A percentile compares a stretch with the other conserved stretches of the same genome.
These are phyloP conservation scores for Hesperophylax magnus DNA, from an alignment of 1,140 invertebrate species.

Conservation along the genomic window DNA sequence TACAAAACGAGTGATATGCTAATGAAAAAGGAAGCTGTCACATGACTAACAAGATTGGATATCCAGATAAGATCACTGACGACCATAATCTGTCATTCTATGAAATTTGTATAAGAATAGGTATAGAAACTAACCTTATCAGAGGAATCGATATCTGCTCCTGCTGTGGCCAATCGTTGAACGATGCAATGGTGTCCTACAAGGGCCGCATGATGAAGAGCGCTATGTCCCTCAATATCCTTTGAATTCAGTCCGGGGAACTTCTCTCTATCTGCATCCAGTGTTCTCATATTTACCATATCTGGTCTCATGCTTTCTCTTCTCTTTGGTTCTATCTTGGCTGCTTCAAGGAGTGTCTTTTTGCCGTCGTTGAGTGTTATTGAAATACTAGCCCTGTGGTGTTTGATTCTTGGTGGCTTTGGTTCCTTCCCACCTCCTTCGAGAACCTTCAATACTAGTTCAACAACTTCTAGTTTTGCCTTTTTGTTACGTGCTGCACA, in stretches of 20 bases:
- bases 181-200: constrained; percentile 82
- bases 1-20: no score
- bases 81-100: no score
- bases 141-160: constrained; percentile 76
- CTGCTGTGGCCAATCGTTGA: constrained; percentile 78
- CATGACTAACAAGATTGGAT: no score
- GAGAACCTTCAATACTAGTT: constrained; percentile 74
- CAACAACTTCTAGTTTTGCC: constrained; percentile 72
- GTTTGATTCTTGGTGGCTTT: neutral
- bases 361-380: constrained; percentile 2
- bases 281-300: neutral
- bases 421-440: constrained; percentile 62
- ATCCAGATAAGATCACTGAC: no score
- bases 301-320: neutral
- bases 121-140: constrained; percentile 66
- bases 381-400: constrained; percentile 29
- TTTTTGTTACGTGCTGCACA: constrained; percentile 79
- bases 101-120: no score
- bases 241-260: constrained; percentile 69
- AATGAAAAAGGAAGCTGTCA: no score
- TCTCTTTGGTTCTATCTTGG: neutral
- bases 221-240: constrained; percentile 77
- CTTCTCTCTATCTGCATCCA: neutral
- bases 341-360: neutral
- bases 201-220: constrained; percentile 82